Conservation (phyloP, 2,797 vertebrate genomes). For the Peromyscus attwateri region DNA sequence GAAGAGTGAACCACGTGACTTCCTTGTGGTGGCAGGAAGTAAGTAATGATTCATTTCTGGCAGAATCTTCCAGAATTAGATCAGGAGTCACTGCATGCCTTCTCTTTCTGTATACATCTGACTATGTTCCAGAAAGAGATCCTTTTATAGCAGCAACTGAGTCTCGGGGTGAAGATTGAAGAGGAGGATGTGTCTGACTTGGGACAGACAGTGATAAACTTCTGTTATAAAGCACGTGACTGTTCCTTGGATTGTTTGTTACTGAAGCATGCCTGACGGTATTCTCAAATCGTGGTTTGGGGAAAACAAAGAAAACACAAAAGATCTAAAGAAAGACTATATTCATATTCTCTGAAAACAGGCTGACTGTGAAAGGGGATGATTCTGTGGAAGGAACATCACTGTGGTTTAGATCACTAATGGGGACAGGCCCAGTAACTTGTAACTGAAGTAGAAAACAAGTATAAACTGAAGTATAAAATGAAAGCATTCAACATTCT, state of each 20-base stretch:
- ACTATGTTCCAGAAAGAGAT: neutral
- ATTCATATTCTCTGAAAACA: neutral
- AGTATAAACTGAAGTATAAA: too few relatives aligned
- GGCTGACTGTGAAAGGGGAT: neutral
- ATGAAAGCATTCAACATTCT: neutral
- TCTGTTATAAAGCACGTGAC: neutral
- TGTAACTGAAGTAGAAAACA: neutral
- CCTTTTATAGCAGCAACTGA: neutral
- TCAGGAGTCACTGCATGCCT: neutral
- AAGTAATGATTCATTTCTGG: neutral
- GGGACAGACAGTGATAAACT: neutral
- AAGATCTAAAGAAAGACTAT: neutral
- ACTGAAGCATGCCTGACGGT: neutral
- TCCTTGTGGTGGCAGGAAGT: neutral
- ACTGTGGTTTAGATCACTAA: neutral
- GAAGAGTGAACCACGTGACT: neutral
- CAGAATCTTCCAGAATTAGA: conserved; percentile 16
- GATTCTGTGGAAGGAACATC: neutral
- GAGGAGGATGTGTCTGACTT: neutral
- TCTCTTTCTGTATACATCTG: neutral
- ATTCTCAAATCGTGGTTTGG: neutral
- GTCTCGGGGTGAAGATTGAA: neutral
- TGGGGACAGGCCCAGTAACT: neutral
- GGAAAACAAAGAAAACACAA: neutral
- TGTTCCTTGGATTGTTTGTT: neutral